phyloP scores from a whole-genome alignment of 2,888 invertebrate species.

The Drosophila atroscutellata region DNA sequence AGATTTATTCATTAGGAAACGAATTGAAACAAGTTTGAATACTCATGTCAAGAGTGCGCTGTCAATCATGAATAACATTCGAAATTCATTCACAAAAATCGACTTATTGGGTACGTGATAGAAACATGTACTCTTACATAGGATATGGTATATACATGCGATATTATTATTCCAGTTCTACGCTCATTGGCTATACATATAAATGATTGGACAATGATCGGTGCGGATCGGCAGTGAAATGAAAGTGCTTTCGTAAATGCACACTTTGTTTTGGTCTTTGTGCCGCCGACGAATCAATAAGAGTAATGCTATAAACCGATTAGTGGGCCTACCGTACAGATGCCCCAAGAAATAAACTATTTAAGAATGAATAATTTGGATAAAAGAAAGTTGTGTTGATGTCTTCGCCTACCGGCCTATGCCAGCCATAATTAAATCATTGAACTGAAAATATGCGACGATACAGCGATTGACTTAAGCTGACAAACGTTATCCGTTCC shows the following conservation, averaged over 20 bases:
- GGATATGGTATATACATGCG: background rate
- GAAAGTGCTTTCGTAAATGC: constrained; percentile 60
- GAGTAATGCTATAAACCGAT: constrained; percentile 73
- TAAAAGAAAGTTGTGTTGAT: constrained; percentile 65
- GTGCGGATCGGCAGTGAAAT: constrained; percentile 10
- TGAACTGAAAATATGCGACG: constrained; percentile 63
- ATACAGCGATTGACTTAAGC: constrained; percentile 64
- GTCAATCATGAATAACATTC: background rate
- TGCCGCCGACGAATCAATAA: constrained; percentile 55
- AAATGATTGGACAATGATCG: constrained; percentile 6
- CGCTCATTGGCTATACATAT: constrained; percentile 15
- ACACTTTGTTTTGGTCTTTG: constrained; percentile 51
- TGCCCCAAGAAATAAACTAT: constrained; percentile 25
- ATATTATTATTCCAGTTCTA: constrained; percentile 15
- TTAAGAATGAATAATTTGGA: constrained; percentile 73
- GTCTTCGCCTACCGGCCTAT: constrained; percentile 24
- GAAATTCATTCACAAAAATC: background rate
- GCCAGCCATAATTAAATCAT: constrained; percentile 70
- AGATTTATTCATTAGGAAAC: background rate
- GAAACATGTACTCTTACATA: background rate
- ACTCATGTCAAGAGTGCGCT: background rate
- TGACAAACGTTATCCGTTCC: constrained; percentile 79
- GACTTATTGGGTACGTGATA: background rate
- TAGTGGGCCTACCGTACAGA: constrained; percentile 47
- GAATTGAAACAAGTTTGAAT: constrained; percentile 1